Conservation (phyloP, 2,888 invertebrate genomes). For the Morinoia aosen region DNA sequence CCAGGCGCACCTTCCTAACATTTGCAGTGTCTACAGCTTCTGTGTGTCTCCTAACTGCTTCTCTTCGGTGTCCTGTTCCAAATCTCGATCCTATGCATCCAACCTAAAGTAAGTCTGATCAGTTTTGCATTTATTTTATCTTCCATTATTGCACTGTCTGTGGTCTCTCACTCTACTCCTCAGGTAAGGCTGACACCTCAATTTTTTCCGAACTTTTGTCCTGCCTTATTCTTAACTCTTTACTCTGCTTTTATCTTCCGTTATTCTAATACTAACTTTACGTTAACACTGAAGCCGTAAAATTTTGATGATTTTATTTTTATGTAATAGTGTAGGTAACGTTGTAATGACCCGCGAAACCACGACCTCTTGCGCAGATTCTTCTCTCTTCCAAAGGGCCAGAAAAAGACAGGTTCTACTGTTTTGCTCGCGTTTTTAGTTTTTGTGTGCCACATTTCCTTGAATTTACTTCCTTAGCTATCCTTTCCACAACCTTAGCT, state of each 20-base stretch:
- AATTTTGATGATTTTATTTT: background rate
- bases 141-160: background rate
- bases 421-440: background rate
- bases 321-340: background rate
- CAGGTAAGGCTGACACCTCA: background rate
- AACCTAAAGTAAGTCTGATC: background rate
- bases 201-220: background rate
- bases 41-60: background rate
- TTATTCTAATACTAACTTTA: background rate
- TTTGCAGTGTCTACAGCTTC: background rate
- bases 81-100: constrained; percentile 2
- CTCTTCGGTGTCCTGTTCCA: background rate
- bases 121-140: background rate
- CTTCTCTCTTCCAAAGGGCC: background rate
- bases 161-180: background rate
- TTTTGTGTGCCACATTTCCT: background rate
- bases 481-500: constrained; percentile 3
- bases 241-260: background rate
- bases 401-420: background rate
- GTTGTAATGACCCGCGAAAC: background rate
- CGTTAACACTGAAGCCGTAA: background rate
- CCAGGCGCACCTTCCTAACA: background rate
- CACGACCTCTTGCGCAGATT: background rate
- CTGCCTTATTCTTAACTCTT: background rate
- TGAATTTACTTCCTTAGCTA: background rate